Conservation (phyloP, 2,888 invertebrate species). For the Bibio marci region DNA sequence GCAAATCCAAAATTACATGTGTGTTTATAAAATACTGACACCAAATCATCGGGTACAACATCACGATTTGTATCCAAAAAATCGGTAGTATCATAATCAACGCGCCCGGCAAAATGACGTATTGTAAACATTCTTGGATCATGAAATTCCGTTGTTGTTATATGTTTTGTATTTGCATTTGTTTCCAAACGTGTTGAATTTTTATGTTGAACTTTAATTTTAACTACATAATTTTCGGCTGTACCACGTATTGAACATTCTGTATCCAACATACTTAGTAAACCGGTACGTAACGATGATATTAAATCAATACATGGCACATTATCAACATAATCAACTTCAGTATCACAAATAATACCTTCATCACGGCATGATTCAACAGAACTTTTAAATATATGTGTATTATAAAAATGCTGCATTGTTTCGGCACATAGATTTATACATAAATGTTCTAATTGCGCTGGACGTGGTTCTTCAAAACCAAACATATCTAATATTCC, state of each 20-base stretch:
- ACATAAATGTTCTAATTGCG: conserved; percentile 83
- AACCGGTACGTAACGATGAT: conserved; percentile 78
- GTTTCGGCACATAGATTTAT: conserved; percentile 92
- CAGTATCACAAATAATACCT: conserved; percentile 75
- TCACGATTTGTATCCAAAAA: conserved; percentile 87
- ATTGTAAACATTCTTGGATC: conserved; percentile 75
- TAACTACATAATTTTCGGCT: conserved; percentile 63
- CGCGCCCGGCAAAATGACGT: conserved; percentile 75
- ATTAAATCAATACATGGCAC: conserved; percentile 92
- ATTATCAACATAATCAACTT: conserved; percentile 84
- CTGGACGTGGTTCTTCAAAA: conserved; percentile 82
- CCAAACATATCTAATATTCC: conserved; percentile 95
- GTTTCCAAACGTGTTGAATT: conserved; percentile 60
- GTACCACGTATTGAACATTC: conserved; percentile 74
- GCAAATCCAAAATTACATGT: conserved; percentile 94
- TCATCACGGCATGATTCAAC: conserved; percentile 89
- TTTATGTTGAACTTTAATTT: conserved; percentile 64
- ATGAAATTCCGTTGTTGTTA: conserved; percentile 40
- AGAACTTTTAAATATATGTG: conserved; percentile 87
- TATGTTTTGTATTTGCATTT: too few species aligned
- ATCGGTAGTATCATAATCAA: conserved; percentile 75
- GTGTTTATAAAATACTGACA: conserved; percentile 82
- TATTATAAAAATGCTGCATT: conserved; percentile 96
- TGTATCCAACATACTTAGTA: conserved; percentile 81
- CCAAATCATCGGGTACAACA: conserved; percentile 78